Percentiles rank a stretch among this genome's conserved stretches.
Evolutionary conservation across 2,888 invertebrate genomes (phyloP).

Genomic region (Drosophila nr. fundita): DNA sequence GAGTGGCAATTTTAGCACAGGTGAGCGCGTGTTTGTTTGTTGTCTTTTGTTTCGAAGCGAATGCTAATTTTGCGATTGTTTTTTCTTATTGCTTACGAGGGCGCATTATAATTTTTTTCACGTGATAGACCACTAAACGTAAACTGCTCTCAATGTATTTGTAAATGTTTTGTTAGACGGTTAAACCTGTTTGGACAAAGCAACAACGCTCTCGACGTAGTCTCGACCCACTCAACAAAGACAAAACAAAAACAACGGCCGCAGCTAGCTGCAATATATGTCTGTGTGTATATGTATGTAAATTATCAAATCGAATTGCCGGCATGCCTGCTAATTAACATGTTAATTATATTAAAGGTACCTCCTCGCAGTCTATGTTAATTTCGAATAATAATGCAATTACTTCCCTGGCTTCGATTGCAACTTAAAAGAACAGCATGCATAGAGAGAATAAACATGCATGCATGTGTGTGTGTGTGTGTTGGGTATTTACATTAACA

Average conservation of each 20-base stretch:
- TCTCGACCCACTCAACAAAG: constrained; percentile 60
- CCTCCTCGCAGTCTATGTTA: background rate
- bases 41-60: constrained; percentile 38
- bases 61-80: constrained; percentile 42
- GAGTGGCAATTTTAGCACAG: constrained; percentile 31
- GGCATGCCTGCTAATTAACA: constrained; percentile 69
- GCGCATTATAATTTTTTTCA: constrained; percentile 55
- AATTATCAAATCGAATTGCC: constrained; percentile 63
- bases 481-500: constrained; percentile 44
- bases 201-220: constrained; percentile 30
- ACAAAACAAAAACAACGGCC: constrained; percentile 28
- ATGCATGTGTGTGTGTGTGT: background rate
- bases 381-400: constrained; percentile 48
- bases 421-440: constrained; percentile 16
- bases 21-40: constrained; percentile 34
- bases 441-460: background rate
- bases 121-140: constrained; percentile 65
- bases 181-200: constrained; percentile 75
- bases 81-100: constrained; percentile 52
- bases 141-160: constrained; percentile 58
- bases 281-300: constrained; percentile 21
- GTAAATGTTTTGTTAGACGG: constrained; percentile 38
- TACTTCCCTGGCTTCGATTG: constrained; percentile 55
- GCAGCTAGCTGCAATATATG: constrained; percentile 21
- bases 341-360: constrained; percentile 53